A percentile compares a stretch with the other conserved stretches of the same genome.
Evolutionary conservation across 2,797 vertebrate genomes (phyloP).

Genomic region (Pipistrellus pipistrellus): DNA sequence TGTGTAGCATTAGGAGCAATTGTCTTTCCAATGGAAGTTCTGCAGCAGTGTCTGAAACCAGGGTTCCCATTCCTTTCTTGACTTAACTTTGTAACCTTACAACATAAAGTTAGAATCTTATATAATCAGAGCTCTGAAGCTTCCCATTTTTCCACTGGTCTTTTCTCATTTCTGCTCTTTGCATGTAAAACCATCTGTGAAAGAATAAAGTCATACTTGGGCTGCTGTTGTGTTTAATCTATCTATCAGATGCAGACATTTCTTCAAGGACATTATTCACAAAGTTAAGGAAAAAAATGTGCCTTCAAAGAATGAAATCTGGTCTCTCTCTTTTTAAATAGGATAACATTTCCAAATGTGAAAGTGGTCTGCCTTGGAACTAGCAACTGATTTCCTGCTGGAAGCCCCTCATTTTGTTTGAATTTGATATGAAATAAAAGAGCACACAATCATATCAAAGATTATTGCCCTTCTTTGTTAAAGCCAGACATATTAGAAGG

Average conservation of each 20-base stretch:
- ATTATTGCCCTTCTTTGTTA: constrained; percentile 3
- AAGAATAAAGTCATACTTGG: constrained; percentile 58
- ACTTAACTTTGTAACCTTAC: constrained; percentile 27
- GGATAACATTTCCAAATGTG: constrained; percentile 70
- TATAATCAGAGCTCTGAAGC: constrained; percentile 29
- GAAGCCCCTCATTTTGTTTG: constrained; percentile 54
- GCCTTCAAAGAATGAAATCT: constrained; percentile 53
- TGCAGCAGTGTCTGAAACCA: not conserved
- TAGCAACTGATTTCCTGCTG: constrained; percentile 66
- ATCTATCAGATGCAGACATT: constrained; percentile 7
- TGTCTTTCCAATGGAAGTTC: constrained; percentile 31
- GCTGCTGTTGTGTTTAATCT: constrained; percentile 62
- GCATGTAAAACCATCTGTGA: constrained; percentile 57
- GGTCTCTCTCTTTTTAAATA: constrained; percentile 61
- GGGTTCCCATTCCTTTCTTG: not conserved
- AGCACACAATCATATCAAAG: constrained; percentile 7
- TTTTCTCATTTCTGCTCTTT: constrained; percentile 56
- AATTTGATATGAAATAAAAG: constrained; percentile 59
- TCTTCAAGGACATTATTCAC: constrained; percentile 63
- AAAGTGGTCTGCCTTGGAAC: constrained; percentile 62
- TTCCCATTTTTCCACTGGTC: not conserved
- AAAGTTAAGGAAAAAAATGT: constrained; percentile 35
- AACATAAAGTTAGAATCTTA: constrained; percentile 32
- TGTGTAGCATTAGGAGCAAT: not conserved
- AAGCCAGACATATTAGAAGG: not conserved